These are phyloP conservation scores for Orycteropus afer DNA, from an alignment of 2,113 vertebrate species.

Conservation along the genomic window DNA sequence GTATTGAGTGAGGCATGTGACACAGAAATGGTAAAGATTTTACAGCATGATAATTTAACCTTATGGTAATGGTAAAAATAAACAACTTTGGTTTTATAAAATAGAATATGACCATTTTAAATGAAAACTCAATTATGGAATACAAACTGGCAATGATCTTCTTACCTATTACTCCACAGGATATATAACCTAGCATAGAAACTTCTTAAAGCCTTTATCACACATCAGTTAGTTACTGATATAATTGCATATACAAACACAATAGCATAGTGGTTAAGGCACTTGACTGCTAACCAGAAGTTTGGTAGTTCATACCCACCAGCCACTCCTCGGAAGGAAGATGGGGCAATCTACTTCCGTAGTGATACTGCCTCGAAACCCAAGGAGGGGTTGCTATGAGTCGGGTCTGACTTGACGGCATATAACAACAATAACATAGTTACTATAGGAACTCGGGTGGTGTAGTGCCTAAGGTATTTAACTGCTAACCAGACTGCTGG, in stretches of 20 bases:
- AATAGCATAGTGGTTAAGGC: background rate
- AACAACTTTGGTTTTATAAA: background rate
- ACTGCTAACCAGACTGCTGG: too few species aligned
- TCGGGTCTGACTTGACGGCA: too few species aligned
- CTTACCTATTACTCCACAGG: background rate
- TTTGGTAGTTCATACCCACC: too few species aligned
- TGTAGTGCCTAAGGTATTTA: too few species aligned
- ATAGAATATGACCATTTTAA: background rate
- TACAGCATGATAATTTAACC: background rate
- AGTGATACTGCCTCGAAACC: too few species aligned
- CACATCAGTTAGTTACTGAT: conserved; percentile 10
- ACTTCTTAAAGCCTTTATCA: background rate
- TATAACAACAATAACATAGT: too few species aligned
- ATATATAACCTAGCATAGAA: background rate
- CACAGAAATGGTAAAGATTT: background rate
- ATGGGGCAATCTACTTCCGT: too few species aligned
- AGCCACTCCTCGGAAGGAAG: too few species aligned
- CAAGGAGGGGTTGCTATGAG: too few species aligned
- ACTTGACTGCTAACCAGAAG: too few species aligned
- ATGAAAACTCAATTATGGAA: background rate
- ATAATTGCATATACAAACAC: background rate
- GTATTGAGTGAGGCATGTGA: background rate
- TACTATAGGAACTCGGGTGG: too few species aligned
- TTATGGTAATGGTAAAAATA: background rate
- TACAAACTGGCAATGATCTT: background rate